These are phyloP conservation scores for Gambusia affinis DNA, from an alignment of 2,113 vertebrate species.

Conservation along the genomic window DNA sequence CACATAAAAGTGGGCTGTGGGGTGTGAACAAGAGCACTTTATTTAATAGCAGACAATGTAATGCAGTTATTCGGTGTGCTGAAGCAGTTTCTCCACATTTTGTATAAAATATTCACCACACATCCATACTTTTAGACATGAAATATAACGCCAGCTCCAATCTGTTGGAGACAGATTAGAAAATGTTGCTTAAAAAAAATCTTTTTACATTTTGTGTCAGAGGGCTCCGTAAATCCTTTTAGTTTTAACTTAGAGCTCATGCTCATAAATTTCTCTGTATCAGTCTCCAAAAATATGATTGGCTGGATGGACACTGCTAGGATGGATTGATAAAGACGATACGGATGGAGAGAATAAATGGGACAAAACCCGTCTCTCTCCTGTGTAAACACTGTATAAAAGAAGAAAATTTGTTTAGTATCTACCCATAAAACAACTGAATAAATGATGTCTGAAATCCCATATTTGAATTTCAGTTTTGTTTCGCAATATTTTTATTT, in stretches of 20 bases:
- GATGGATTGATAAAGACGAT: not conserved
- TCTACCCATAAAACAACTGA: no score
- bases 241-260: not conserved
- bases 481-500: no score
- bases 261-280: not conserved
- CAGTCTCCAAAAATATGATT: no score
- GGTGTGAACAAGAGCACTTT: conserved; percentile 33
- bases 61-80: conserved; percentile 6
- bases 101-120: conserved; percentile 3
- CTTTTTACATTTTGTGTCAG: not conserved
- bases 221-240: not conserved
- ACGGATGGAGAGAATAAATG: no score
- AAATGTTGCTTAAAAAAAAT: not conserved
- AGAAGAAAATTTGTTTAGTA: no score
- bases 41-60: conserved; percentile 14
- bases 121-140: not conserved
- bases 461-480: no score
- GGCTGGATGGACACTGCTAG: not conserved
- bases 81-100: not conserved
- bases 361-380: no score
- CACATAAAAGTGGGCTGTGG: conserved; percentile 34
- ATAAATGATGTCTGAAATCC: no score
- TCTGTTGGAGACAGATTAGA: not conserved
- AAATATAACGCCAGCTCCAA: not conserved
- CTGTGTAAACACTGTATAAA: no score